A percentile compares a stretch with the other conserved stretches of the same genome.
Evolutionary conservation across 1,140 invertebrate species (phyloP).

Genomic region (Meloidogyne chitwoodi): DNA sequence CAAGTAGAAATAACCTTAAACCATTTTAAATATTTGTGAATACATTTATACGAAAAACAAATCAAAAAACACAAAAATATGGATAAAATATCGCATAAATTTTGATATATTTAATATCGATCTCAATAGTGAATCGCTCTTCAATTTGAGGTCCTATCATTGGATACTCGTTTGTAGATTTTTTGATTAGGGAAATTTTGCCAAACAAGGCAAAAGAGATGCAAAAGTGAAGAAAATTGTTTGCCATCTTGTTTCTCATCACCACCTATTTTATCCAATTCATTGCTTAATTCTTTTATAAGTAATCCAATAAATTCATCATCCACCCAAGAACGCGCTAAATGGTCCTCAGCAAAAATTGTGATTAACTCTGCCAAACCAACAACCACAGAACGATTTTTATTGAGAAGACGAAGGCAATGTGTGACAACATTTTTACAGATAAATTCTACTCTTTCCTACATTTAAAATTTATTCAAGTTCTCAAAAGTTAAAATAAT

Average conservation of each 20-base stretch:
- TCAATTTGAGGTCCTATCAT: background rate
- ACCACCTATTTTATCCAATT: slow-evolving; percentile 19
- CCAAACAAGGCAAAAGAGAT: slow-evolving; percentile 33
- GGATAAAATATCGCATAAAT: background rate
- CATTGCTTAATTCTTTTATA: background rate
- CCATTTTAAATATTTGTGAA: background rate
- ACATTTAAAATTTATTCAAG: background rate
- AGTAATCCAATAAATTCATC: slow-evolving; percentile 21
- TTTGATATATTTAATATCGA: background rate
- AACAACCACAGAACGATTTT: slow-evolving; percentile 18
- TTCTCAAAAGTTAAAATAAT: background rate
- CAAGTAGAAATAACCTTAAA: background rate
- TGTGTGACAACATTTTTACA: slow-evolving; percentile 22
- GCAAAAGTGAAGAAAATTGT: slow-evolving; percentile 29
- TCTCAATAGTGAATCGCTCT: background rate
- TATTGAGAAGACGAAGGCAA: slow-evolving; percentile 19
- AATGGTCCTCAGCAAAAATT: slow-evolving; percentile 23
- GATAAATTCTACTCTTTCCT: slow-evolving; percentile 26
- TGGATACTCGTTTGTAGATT: slow-evolving; percentile 15
- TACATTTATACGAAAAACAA: background rate
- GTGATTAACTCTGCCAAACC: slow-evolving; percentile 26
- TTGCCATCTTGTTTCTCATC: background rate
- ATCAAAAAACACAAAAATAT: background rate
- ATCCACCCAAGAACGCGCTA: slow-evolving; percentile 29
- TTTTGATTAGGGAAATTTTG: slow-evolving; percentile 26